phyloP scores from a whole-genome alignment of 92 coral and sea anemone genomes.

The Actinernus sp. region DNA sequence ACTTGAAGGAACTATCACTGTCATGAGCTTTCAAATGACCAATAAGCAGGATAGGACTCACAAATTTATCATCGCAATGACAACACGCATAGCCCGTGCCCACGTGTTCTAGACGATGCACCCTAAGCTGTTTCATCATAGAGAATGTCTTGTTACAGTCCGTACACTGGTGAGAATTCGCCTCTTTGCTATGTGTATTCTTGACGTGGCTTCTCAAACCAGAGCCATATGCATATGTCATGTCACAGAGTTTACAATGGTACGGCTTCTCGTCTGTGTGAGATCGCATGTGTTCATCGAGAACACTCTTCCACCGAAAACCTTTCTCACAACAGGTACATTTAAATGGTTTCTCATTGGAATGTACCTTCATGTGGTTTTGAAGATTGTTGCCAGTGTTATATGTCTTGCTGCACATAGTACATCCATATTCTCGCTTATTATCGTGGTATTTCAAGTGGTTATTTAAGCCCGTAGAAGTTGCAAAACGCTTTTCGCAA shows the following conservation, averaged over 20 bases:
- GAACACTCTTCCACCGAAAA: background rate
- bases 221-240: too few species aligned
- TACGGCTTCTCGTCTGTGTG: slow-evolving; percentile 4
- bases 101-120: too few species aligned
- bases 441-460: background rate
- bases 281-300: slow-evolving; percentile 1
- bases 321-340: background rate
- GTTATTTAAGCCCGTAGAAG: background rate
- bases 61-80: too few species aligned
- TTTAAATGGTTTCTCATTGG: slow-evolving; percentile 1
- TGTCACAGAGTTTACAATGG: slow-evolving; percentile 5
- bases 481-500: background rate
- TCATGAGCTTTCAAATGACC: too few species aligned
- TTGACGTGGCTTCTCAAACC: too few species aligned
- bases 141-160: too few species aligned
- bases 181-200: too few species aligned
- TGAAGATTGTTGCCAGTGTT: background rate
- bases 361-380: slow-evolving; percentile 1
- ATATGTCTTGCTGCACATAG: background rate
- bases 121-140: too few species aligned
- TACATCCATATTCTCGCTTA: background rate
- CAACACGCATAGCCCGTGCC: too few species aligned
- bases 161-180: too few species aligned
- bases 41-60: too few species aligned
- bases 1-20: too few species aligned